Evolutionary conservation across 2,888 invertebrate species (phyloP), one percentile per base, ranked within the genome.

Genomic region (Lordiphosa andalusiaca): DNA sequence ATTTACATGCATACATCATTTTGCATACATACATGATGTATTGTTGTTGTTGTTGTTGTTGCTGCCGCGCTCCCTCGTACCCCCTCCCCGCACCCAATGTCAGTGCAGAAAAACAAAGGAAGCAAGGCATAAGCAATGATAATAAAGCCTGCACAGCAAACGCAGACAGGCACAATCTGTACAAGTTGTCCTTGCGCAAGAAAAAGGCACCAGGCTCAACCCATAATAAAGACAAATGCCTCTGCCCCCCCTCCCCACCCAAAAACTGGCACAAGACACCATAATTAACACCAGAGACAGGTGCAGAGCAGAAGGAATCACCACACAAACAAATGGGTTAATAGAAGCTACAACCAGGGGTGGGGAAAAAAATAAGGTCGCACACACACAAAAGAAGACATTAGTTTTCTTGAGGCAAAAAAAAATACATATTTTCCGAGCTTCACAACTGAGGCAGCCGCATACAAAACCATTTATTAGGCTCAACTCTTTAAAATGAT

Each of bases 21-120:
- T 80, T 76, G 83, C 77, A 78, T 78, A 83, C 77, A 78, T 78
- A 83, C 71, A 83, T 78, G 77, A 78, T 78, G 77, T 80, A 78
- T 78, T 77, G 76, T 77, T 62, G 51, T 83, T 77, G 76, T 82
- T 62, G 51, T 53, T 59, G 48, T 3, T 9, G 9, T 44, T 57
- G 46, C 68, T 19, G 21, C 33, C 48, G n/a, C 10, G 23, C 7
- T 10, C 25, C 41, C 16, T 9, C 21, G 13, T 9, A n/a, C 41
- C 13, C 39, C 25, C 6, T 36, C 21, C 35, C 16, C 16, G 1
- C 19, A 23, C 33, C 38, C 3, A 77, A 77, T 84, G 76, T 77
- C 81, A 81, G 65, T 59, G 74, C 46, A 58, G 74, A 84, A 76
- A 84, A 84, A 80, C 84, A 81, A 80, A 73, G 59, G 73, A 59